Percentiles rank a stretch among this genome's conserved stretches.
phyloP scores from a whole-genome alignment of 2,113 vertebrate genomes.

The Coturnix japonica region DNA sequence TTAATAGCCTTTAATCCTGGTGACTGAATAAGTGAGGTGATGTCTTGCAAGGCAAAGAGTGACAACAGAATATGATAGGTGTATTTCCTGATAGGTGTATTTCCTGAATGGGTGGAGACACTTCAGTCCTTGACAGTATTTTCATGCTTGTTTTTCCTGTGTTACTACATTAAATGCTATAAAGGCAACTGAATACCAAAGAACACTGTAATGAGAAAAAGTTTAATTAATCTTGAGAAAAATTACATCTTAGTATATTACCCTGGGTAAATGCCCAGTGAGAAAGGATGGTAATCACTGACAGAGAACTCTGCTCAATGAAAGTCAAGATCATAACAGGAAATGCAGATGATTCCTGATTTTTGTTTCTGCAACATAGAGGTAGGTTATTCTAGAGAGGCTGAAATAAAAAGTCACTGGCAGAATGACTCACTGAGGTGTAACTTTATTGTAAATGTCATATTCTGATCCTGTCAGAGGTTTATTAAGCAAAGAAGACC shows the following conservation, averaged over 20 bases:
- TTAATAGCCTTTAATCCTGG: background rate
- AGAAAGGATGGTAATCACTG: background rate
- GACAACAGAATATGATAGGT: background rate
- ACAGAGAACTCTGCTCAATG: background rate
- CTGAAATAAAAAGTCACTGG: conserved; percentile 5
- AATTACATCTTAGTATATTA: background rate
- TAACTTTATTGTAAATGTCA: background rate
- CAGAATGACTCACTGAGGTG: background rate
- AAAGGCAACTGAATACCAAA: background rate
- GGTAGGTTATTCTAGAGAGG: background rate
- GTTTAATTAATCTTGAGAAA: background rate
- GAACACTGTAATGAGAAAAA: background rate
- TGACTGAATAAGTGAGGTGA: background rate
- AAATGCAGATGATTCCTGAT: background rate
- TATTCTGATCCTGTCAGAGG: background rate
- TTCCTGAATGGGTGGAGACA: background rate
- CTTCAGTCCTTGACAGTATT: background rate
- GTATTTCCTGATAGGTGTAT: background rate
- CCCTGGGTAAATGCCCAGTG: background rate
- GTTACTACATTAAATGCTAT: background rate
- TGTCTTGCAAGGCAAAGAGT: background rate
- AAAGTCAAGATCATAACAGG: background rate
- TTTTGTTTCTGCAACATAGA: background rate
- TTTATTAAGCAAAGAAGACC: background rate
- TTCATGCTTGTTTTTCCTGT: background rate